Evolutionary conservation across 2,888 invertebrate genomes (phyloP).

Genomic region (Ceraclea dissimilis): DNA sequence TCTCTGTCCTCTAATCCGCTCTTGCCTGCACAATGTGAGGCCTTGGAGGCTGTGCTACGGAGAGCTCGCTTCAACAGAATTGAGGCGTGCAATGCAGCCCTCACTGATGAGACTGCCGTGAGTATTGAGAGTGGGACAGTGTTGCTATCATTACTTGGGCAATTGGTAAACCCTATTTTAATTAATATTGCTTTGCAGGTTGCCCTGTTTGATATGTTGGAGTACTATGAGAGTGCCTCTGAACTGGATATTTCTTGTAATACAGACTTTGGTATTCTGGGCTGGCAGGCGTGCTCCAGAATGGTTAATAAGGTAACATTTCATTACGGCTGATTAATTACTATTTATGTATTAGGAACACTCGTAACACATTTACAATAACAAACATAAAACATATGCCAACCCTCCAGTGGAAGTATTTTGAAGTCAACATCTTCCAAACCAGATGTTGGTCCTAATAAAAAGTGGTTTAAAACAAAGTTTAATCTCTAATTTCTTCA

Average conservation of each 20-base stretch:
- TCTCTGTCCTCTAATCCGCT: conserved; percentile 52
- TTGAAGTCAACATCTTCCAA: too few species aligned
- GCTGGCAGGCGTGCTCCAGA: conserved; percentile 77
- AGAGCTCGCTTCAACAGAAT: conserved; percentile 65
- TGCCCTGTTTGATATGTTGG: conserved; percentile 84
- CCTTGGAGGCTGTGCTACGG: conserved; percentile 75
- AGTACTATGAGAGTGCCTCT: conserved; percentile 80
- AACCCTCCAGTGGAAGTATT: too few species aligned
- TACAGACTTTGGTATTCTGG: conserved; percentile 64
- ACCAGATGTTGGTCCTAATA: too few species aligned
- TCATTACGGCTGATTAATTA: too few species aligned
- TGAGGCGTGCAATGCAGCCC: conserved; percentile 58
- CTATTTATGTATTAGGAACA: too few species aligned
- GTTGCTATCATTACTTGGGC: not conserved
- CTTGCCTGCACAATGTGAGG: conserved; percentile 64
- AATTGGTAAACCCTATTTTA: too few species aligned
- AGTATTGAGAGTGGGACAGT: conserved; percentile 27
- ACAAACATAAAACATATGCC: too few species aligned
- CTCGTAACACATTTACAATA: too few species aligned
- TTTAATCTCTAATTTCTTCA: too few species aligned
- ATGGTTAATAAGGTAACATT: conserved; percentile 71
- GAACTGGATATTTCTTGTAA: conserved; percentile 70
- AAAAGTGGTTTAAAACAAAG: too few species aligned
- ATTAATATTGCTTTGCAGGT: conserved; percentile 36
- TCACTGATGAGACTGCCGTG: conserved; percentile 64